Evolutionary conservation across 2,797 vertebrate genomes (phyloP).

Genomic region (Myotis pilosus): DNA sequence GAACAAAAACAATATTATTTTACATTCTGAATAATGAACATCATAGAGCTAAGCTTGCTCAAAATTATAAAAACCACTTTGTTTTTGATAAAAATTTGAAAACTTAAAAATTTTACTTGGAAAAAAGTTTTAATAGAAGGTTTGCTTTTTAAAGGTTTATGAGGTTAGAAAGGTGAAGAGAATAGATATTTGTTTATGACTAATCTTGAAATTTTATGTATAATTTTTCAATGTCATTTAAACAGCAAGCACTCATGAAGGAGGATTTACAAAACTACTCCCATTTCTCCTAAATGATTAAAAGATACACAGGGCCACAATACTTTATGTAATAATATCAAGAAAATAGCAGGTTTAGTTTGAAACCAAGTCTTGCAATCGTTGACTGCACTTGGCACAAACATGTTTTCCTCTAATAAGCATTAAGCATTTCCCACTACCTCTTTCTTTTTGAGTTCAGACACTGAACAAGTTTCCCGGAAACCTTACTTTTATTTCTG

Average conservation of each 20-base stretch:
- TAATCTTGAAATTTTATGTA: slow-evolving; percentile 29
- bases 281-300: slow-evolving; percentile 43
- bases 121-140: slow-evolving; percentile 33
- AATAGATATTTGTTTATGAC: slow-evolving; percentile 2
- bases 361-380: slow-evolving; percentile 55
- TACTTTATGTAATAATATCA: slow-evolving; percentile 12
- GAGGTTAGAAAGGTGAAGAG: slow-evolving; percentile 5
- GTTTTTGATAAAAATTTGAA: slow-evolving; percentile 34
- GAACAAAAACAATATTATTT: not conserved
- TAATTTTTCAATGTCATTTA: slow-evolving; percentile 32
- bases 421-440: slow-evolving; percentile 72
- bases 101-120: slow-evolving; percentile 42
- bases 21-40: slow-evolving; percentile 36
- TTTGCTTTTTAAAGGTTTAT: not conserved
- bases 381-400: slow-evolving; percentile 73
- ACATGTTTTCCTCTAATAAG: slow-evolving; percentile 74
- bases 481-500: slow-evolving; percentile 57
- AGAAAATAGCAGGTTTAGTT: slow-evolving; percentile 8
- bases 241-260: not conserved
- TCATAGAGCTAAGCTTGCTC: not conserved
- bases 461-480: slow-evolving; percentile 50
- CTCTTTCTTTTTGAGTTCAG: slow-evolving; percentile 75
- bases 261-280: slow-evolving; percentile 27
- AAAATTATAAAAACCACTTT: not conserved
- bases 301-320: not conserved